Evolutionary conservation across 2,113 vertebrate genomes (phyloP).

Genomic region (Pseudolaguvia tuberculata): DNA sequence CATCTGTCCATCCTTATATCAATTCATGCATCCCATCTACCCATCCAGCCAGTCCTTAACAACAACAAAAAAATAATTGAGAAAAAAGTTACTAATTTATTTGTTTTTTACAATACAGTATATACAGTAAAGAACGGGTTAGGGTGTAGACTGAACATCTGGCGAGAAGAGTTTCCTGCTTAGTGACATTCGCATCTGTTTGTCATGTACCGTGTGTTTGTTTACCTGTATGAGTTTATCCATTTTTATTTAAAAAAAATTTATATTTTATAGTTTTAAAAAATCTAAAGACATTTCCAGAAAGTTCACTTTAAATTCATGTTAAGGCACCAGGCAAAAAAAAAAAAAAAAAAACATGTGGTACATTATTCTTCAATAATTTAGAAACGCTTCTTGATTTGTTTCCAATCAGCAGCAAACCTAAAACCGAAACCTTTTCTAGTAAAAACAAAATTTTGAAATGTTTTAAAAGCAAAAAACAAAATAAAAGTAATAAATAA

Average conservation of each 20-base stretch:
- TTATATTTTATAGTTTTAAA: slow-evolving; percentile 42
- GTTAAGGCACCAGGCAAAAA: slow-evolving; percentile 72
- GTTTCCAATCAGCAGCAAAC: slow-evolving; percentile 45
- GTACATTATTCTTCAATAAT: slow-evolving; percentile 78
- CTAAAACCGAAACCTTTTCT: slow-evolving; percentile 34
- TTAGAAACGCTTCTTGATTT: slow-evolving; percentile 65
- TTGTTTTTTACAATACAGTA: slow-evolving; percentile 63
- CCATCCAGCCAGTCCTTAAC: too few species aligned
- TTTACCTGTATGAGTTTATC: background rate
- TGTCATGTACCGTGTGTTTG: background rate
- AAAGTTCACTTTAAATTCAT: slow-evolving; percentile 73
- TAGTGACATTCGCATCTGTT: background rate
- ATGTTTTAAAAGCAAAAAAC: background rate
- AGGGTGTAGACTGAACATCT: slow-evolving; percentile 37
- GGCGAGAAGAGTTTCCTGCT: background rate
- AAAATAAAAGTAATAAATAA: slow-evolving; percentile 2
- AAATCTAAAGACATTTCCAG: slow-evolving; percentile 77
- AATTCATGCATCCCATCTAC: too few species aligned
- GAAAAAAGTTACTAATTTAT: slow-evolving; percentile 31
- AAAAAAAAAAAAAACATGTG: slow-evolving; percentile 70
- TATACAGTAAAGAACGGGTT: slow-evolving; percentile 80
- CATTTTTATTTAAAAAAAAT: background rate
- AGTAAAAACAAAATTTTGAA: slow-evolving; percentile 20
- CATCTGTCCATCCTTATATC: slow-evolving; percentile 22
- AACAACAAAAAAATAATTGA: slow-evolving; percentile 6